Conservation (phyloP, 2,888 invertebrate species). For the Drosophila greeni region DNA sequence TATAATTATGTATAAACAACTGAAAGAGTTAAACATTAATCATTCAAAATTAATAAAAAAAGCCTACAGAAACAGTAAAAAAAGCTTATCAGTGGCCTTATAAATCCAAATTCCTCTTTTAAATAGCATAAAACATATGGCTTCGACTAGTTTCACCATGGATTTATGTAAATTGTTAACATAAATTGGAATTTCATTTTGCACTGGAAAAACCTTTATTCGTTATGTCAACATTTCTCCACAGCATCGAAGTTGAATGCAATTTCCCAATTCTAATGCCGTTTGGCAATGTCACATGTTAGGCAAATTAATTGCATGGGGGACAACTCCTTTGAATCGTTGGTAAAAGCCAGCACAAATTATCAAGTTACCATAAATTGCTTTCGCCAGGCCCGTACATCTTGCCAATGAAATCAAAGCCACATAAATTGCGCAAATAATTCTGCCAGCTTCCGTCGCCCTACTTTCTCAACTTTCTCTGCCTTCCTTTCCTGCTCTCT, state of each 20-base stretch:
- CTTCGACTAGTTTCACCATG: not conserved
- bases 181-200: conserved; percentile 9
- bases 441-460: conserved; percentile 45
- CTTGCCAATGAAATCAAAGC: conserved; percentile 67
- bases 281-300: conserved; percentile 13
- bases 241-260: not conserved
- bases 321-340: conserved; percentile 7
- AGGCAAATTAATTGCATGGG: conserved; percentile 31
- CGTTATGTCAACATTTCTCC: not conserved
- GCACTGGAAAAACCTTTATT: not conserved
- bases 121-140: not conserved
- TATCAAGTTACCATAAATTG: conserved; percentile 65
- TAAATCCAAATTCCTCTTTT: not conserved
- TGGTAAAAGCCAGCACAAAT: conserved; percentile 49
- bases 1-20: not conserved
- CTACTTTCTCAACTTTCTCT: conserved; percentile 7
- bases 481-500: not conserved
- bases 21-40: not conserved
- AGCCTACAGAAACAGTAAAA: not conserved
- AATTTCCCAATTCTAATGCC: conserved; percentile 16
- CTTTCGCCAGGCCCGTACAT: conserved; percentile 35
- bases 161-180: not conserved
- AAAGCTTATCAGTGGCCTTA: not conserved
- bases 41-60: not conserved
- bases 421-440: conserved; percentile 71